phyloP scores from a whole-genome alignment of 1,140 invertebrate genomes.

The Macrostomum lignano region DNA sequence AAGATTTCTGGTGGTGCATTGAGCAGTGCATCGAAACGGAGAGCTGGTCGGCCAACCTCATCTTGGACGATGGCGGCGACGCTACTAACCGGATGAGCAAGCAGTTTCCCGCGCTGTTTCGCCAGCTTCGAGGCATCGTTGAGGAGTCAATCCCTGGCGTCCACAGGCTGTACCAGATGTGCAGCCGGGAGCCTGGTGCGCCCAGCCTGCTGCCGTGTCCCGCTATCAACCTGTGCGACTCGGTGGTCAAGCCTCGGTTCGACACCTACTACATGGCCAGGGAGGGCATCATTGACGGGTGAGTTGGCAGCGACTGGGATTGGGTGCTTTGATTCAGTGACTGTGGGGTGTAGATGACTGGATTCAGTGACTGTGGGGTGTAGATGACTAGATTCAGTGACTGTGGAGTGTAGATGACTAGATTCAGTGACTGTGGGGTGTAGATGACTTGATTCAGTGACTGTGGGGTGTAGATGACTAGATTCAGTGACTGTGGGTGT shows the following conservation, averaged over 20 bases:
- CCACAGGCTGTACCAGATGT: slow-evolving; percentile 63
- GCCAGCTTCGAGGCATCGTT: slow-evolving; percentile 67
- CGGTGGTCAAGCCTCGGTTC: slow-evolving; percentile 51
- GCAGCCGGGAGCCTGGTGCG: too few species aligned
- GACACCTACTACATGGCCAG: background rate
- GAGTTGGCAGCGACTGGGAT: too few species aligned
- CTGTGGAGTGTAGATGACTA: too few species aligned
- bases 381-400: too few species aligned
- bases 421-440: too few species aligned
- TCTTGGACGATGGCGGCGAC: slow-evolving; percentile 71
- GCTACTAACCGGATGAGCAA: slow-evolving; percentile 70
- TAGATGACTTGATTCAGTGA: too few species aligned
- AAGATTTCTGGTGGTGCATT: slow-evolving; percentile 97
- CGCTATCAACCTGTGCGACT: slow-evolving; percentile 83
- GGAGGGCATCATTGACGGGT: background rate
- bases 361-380: too few species aligned
- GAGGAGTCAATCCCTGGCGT: slow-evolving; percentile 84
- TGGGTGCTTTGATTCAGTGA: too few species aligned
- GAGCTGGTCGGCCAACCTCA: slow-evolving; percentile 70
- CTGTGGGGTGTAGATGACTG: too few species aligned
- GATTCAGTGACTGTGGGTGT: too few species aligned
- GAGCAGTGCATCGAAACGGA: slow-evolving; percentile 66
- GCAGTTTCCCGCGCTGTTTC: slow-evolving; percentile 64
- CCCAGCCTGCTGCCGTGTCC: slow-evolving; percentile 65
- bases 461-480: too few species aligned